A percentile compares a stretch with the other conserved stretches of the same genome.
Evolutionary conservation across 2,888 invertebrate genomes (phyloP).

Genomic region (Danaus chrysippus): DNA sequence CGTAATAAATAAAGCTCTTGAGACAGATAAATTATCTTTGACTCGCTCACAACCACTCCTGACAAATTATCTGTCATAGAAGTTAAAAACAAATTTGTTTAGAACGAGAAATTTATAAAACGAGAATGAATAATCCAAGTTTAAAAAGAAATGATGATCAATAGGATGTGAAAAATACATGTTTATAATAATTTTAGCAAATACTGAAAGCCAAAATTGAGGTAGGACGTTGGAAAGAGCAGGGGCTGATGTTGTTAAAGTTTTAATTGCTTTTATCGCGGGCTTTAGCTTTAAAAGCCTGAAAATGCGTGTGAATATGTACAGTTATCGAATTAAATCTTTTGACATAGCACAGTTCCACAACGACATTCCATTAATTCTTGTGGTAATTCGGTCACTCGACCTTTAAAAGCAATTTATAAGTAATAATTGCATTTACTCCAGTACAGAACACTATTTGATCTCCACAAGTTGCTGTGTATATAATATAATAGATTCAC

Average conservation of each 20-base stretch:
- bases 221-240: constrained; percentile 54
- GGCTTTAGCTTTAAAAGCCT: constrained; percentile 60
- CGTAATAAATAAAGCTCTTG: constrained; percentile 76
- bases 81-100: constrained; percentile 73
- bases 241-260: constrained; percentile 64
- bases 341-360: constrained; percentile 42
- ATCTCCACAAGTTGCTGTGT: too few species aligned
- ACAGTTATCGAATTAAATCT: constrained; percentile 62
- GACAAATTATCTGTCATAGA: constrained; percentile 77
- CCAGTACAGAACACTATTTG: too few species aligned
- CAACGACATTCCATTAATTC: constrained; percentile 38
- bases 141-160: constrained; percentile 29
- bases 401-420: constrained; percentile 29
- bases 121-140: constrained; percentile 38
- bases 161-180: constrained; percentile 21
- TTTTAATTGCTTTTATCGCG: constrained; percentile 74
- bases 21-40: constrained; percentile 79
- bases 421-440: constrained; percentile 13
- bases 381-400: constrained; percentile 32
- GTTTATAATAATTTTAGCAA: constrained; percentile 37
- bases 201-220: constrained; percentile 46
- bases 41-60: constrained; percentile 69
- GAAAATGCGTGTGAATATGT: constrained; percentile 58
- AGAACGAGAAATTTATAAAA: constrained; percentile 65
- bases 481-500: too few species aligned